phyloP scores from a whole-genome alignment of 2,797 vertebrate genomes.

The Caiman crocodilus region DNA sequence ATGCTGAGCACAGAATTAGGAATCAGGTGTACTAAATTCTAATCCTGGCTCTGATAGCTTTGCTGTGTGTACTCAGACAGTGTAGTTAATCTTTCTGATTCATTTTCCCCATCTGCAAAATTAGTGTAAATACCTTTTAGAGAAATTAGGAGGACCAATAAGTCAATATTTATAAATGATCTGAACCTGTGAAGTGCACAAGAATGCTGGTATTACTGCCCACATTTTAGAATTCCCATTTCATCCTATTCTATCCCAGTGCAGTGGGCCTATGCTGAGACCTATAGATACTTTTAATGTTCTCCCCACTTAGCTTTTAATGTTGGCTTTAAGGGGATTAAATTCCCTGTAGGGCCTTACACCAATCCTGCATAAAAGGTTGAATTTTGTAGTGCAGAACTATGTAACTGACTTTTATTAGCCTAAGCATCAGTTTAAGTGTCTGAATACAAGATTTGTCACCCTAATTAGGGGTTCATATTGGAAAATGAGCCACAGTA shows the following conservation, averaged over 20 bases:
- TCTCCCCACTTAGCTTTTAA: not conserved
- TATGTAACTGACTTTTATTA: not conserved
- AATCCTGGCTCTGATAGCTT: not conserved
- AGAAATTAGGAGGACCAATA: not conserved
- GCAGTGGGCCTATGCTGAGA: not conserved
- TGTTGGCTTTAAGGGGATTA: not conserved
- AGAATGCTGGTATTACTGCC: not conserved
- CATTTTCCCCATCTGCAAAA: not conserved
- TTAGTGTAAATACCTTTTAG: not conserved
- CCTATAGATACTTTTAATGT: not conserved
- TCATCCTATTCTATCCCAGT: not conserved
- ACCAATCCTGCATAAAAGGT: not conserved
- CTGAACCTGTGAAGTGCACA: not conserved
- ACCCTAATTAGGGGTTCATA: not conserved
- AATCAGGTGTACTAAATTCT: not conserved
- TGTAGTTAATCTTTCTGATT: not conserved
- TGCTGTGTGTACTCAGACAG: not conserved
- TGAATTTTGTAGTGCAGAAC: not conserved
- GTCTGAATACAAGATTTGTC: not conserved
- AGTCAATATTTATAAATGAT: not conserved
- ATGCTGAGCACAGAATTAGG: not conserved
- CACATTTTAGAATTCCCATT: not conserved
- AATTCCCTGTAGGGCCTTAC: not conserved
- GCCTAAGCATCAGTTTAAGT: not conserved
- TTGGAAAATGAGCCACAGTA: fast-evolving